Percentiles rank a stretch among this genome's conserved stretches.
phyloP scores from a whole-genome alignment of 2,888 invertebrate species.

The Fissipunctia ypsillon region DNA sequence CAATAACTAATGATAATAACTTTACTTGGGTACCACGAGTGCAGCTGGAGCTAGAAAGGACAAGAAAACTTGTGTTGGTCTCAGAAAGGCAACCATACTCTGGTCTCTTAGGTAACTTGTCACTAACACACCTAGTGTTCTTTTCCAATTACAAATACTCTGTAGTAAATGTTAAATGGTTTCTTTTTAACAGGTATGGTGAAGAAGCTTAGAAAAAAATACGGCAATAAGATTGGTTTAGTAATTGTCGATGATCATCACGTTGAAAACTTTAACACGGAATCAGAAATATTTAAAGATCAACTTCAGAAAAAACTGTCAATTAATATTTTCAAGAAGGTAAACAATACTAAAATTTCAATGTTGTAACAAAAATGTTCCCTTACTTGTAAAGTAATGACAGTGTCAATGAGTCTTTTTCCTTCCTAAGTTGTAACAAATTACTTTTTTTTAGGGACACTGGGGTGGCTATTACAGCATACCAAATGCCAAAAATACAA shows the following conservation, averaged over 20 bases:
- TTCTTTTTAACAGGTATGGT: conserved; percentile 89
- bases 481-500: conserved; percentile 56
- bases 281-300: conserved; percentile 84
- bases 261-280: conserved; percentile 87
- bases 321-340: conserved; percentile 91
- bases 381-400: neutral
- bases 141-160: neutral
- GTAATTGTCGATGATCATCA: conserved; percentile 85
- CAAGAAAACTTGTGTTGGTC: conserved; percentile 73
- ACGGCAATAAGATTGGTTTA: conserved; percentile 83
- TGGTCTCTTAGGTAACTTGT: conserved; percentile 73
- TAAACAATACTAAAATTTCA: neutral
- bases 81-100: conserved; percentile 75
- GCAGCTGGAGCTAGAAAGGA: conserved; percentile 68
- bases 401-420: neutral
- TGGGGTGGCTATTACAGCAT: conserved; percentile 78
- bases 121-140: neutral
- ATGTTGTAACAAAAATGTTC: no score
- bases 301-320: conserved; percentile 91
- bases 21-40: conserved; percentile 74
- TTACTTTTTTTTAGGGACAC: conserved; percentile 73
- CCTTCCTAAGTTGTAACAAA: neutral
- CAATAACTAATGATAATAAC: conserved; percentile 71
- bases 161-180: neutral
- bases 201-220: conserved; percentile 92